Evolutionary conservation across 2,797 vertebrate species (phyloP).

Genomic region (Hapalemur alaotrensis): DNA sequence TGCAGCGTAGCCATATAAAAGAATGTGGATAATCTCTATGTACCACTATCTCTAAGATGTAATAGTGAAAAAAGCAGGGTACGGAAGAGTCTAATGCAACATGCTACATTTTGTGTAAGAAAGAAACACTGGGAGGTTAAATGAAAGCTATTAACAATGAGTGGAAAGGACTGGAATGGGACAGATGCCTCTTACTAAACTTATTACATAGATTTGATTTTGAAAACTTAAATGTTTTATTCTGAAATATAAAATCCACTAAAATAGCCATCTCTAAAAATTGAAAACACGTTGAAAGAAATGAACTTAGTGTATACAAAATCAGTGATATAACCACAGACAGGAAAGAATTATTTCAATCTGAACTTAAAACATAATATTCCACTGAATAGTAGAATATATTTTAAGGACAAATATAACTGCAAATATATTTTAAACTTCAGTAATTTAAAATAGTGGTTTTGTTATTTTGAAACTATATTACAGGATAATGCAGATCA

Average conservation of each 20-base stretch:
- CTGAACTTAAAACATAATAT: neutral
- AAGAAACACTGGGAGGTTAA: neutral
- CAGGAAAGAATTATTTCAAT: neutral
- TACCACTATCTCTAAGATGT: neutral
- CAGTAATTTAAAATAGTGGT: neutral
- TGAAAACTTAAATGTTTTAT: neutral
- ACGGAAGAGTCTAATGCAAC: neutral
- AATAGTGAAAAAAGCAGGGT: neutral
- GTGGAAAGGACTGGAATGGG: neutral
- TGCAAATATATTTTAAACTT: neutral
- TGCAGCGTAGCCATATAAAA: neutral
- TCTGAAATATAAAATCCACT: neutral
- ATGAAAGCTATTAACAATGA: neutral
- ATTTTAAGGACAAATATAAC: neutral
- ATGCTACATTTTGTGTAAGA: neutral
- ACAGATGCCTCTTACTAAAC: neutral
- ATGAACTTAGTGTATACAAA: neutral
- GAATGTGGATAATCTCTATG: neutral
- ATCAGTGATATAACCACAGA: neutral
- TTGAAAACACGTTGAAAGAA: neutral
- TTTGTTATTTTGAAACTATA: neutral
- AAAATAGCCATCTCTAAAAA: neutral
- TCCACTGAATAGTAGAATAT: neutral
- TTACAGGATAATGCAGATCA: neutral
- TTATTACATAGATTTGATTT: neutral